Evolutionary conservation across 1,140 invertebrate genomes (phyloP), one percentile per base, ranked within the genome.

Genomic region (Heliconius nattereri): DNA sequence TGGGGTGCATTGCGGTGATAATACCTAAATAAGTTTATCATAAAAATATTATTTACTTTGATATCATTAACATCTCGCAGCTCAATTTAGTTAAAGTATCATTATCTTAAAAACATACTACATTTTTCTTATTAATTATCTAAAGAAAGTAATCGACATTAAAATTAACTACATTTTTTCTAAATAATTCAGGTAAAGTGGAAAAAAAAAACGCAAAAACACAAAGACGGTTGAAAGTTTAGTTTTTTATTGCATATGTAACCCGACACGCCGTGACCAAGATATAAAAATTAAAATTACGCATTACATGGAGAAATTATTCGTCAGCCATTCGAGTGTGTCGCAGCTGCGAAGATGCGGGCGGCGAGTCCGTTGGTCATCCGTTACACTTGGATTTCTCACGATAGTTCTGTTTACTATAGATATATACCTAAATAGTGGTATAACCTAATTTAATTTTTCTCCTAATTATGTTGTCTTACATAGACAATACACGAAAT

Each of bases 221-320:
- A 71, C 29, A n/a, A 72, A 72, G 71, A 20, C 71, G 71, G 71
- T 72, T 72, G 70, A 60, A 60, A 60, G 16, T 45, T 16, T 5
- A 5, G 35, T 72, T 72, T 37, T 72, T 72, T 72, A 23, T 66
- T 66, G 60, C 26, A 66, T 3, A 66, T 5, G 71, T 72, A 72
- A 72, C 71, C 71, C 71, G 35, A 72, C 60, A 66, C 60, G 71
- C 29, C 71, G 71, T 37, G 71, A 72, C 71, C 71, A 72, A 72
- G 32, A 40, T 72, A 72, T 72, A 72, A 72, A 72, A 72, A 72
- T 72, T 35, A 72, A 72, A 72, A 72, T 72, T 72, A 72, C 71
- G 71, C 71, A 72, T 72, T 72, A 40, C 71, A 72, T 23, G 71
- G 35, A 37, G 71, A 72, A 72, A 72, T 72, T 72, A 72, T 72